phyloP scores from a whole-genome alignment of 2,797 vertebrate species.

The Anguilla megastoma region DNA sequence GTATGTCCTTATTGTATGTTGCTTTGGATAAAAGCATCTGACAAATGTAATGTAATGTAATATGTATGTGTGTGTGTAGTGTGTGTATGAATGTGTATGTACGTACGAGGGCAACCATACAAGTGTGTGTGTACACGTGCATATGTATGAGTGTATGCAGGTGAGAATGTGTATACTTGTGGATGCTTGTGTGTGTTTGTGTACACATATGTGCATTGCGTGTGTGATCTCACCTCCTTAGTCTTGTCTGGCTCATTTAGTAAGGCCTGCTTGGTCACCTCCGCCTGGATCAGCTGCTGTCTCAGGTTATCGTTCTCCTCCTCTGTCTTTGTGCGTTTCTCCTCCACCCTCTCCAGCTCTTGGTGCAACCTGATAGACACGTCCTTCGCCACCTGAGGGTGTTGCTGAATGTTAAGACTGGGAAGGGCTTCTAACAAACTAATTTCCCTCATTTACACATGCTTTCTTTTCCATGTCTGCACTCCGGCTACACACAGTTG shows the following conservation, averaged over 20 bases:
- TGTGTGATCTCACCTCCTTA: constrained; percentile 79
- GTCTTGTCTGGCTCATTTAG: constrained; percentile 92
- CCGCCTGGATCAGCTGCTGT: constrained; percentile 91
- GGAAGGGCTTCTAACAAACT: background rate
- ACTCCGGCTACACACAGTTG: background rate
- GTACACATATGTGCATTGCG: background rate
- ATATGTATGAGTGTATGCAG: background rate
- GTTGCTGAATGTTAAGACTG: background rate
- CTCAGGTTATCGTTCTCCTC: constrained; percentile 95
- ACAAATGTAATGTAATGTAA: too few relatives aligned
- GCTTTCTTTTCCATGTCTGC: background rate
- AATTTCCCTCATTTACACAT: background rate
- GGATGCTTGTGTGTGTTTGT: background rate
- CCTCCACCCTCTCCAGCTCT: constrained; percentile 94
- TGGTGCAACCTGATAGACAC: constrained; percentile 96
- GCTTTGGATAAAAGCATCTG: too few relatives aligned
- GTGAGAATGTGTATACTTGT: too few relatives aligned
- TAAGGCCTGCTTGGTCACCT: constrained; percentile 91
- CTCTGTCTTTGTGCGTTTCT: constrained; percentile 92
- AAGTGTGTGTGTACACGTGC: background rate
- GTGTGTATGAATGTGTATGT: background rate
- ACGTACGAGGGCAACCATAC: background rate
- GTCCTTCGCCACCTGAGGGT: constrained; percentile 89
- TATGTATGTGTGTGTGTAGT: background rate
- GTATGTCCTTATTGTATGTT: too few relatives aligned